phyloP scores from a whole-genome alignment of 1,140 invertebrate genomes.

The Littorina saxatilis region DNA sequence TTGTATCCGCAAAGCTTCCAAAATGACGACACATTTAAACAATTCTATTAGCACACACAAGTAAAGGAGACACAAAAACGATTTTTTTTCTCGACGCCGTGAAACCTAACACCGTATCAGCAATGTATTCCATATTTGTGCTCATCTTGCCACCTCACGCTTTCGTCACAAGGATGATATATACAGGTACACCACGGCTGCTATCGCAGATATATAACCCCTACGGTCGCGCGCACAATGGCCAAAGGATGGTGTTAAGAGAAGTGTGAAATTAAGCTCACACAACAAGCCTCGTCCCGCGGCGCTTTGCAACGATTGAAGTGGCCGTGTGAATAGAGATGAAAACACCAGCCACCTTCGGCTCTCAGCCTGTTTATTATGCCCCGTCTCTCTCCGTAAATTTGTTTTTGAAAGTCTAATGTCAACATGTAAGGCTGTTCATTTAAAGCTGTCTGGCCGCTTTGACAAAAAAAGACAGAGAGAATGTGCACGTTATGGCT shows the following conservation, averaged over 20 bases:
- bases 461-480: too few relatives aligned
- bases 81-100: too few relatives aligned
- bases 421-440: conserved; percentile 29
- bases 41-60: too few relatives aligned
- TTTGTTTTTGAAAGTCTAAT: conserved; percentile 34
- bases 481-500: too few relatives aligned
- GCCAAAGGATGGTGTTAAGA: conserved; percentile 5
- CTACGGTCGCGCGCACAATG: background rate
- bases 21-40: too few relatives aligned
- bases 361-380: conserved; percentile 13
- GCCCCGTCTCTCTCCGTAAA: conserved; percentile 15
- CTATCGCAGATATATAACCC: too few relatives aligned
- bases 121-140: too few relatives aligned
- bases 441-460: conserved; percentile 8
- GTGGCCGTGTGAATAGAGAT: conserved; percentile 2
- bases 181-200: too few relatives aligned
- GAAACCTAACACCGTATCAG: too few relatives aligned
- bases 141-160: background rate
- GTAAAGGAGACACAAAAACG: too few relatives aligned
- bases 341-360: conserved; percentile 17
- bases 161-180: too few relatives aligned
- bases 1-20: too few relatives aligned
- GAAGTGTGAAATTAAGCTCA: conserved; percentile 31
- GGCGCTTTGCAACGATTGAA: conserved; percentile 18
- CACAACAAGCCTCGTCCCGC: conserved; percentile 1